Conservation (phyloP, 2,888 invertebrate species). For the Lochmaea crataegi region DNA sequence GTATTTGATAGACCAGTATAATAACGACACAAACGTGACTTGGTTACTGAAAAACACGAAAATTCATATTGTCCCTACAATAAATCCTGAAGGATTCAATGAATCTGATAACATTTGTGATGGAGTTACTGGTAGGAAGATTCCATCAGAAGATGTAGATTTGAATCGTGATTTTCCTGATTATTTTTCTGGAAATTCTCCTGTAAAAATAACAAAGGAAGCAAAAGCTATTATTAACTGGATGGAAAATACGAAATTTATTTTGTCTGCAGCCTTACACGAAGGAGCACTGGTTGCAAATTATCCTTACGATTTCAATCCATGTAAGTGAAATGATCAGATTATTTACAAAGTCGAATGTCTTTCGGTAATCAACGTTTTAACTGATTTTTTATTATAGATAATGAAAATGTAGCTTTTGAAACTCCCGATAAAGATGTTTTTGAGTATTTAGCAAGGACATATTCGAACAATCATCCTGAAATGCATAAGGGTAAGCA, state of each 20-base stretch:
- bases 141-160: constrained; percentile 51
- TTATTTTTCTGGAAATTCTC: constrained; percentile 64
- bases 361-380: not conserved
- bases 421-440: constrained; percentile 74
- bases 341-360: too few relatives aligned
- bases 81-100: constrained; percentile 82
- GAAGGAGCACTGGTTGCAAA: constrained; percentile 77
- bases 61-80: constrained; percentile 78
- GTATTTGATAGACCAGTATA: constrained; percentile 66
- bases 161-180: constrained; percentile 76
- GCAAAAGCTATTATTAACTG: constrained; percentile 71
- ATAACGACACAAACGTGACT: constrained; percentile 65
- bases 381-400: constrained; percentile 31
- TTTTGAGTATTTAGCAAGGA: constrained; percentile 69
- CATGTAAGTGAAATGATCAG: constrained; percentile 54
- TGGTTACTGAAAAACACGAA: constrained; percentile 75
- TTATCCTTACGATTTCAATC: constrained; percentile 74
- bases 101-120: constrained; percentile 52
- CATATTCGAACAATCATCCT: constrained; percentile 70
- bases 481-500: constrained; percentile 69
- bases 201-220: constrained; percentile 66
- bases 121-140: constrained; percentile 37
- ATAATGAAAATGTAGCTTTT: constrained; percentile 60
- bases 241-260: constrained; percentile 70
- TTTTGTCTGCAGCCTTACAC: constrained; percentile 74